phyloP scores from a whole-genome alignment of 2,888 invertebrate species.

The Esperia sulphurella region DNA sequence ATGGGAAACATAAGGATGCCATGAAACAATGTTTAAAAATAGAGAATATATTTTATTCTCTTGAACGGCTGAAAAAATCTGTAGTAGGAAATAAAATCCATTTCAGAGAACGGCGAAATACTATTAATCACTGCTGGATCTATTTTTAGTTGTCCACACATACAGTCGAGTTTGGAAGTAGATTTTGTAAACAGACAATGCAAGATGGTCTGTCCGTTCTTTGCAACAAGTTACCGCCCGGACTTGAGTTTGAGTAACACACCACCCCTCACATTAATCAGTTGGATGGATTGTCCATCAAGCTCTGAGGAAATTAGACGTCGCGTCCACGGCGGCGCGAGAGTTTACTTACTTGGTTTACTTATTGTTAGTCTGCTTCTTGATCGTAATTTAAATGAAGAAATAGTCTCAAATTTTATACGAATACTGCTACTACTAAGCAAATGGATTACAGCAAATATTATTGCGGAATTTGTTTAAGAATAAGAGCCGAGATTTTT shows the following conservation, averaged over 20 bases:
- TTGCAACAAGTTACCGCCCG: conserved; percentile 48
- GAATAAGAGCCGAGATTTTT: neutral
- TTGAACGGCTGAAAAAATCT: conserved; percentile 13
- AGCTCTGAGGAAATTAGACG: conserved; percentile 31
- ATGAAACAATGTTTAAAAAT: neutral
- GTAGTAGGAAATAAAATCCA: conserved; percentile 10
- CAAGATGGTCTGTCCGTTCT: conserved; percentile 37
- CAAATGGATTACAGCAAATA: too few species aligned
- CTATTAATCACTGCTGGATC: conserved; percentile 50
- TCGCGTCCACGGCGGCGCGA: conserved; percentile 6
- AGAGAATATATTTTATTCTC: conserved; percentile 6
- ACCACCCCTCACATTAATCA: conserved; percentile 53
- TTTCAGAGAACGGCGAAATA: conserved; percentile 25
- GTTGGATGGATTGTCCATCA: conserved; percentile 40
- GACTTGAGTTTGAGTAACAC: conserved; percentile 29
- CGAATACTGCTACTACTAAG: too few species aligned
- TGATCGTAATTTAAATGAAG: too few species aligned
- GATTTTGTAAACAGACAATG: conserved; percentile 34
- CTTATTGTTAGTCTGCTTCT: too few species aligned
- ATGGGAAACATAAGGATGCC: neutral
- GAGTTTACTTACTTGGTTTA: neutral
- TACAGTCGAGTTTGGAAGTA: conserved; percentile 22
- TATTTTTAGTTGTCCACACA: conserved; percentile 33
- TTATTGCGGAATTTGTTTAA: too few species aligned
- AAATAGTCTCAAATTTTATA: too few species aligned